phyloP scores from a whole-genome alignment of 2,797 vertebrate genomes.

The Melopsittacus undulatus region DNA sequence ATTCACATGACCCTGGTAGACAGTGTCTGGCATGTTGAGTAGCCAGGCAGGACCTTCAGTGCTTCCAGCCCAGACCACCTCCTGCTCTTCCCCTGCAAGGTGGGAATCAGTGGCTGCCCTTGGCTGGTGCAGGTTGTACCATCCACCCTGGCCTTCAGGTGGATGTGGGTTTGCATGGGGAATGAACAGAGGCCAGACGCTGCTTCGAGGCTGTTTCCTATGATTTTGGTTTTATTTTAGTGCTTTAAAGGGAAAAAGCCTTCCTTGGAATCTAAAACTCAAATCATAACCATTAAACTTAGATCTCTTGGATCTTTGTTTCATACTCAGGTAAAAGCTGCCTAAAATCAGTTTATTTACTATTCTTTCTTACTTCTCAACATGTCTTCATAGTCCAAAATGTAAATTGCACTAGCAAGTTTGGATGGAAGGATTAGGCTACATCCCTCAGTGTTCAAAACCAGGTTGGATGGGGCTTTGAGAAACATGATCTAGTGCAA shows the following conservation, averaged over 20 bases:
- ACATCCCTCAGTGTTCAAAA: not conserved
- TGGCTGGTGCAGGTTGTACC: not conserved
- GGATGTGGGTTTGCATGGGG: not conserved
- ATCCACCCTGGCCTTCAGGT: fast-evolving
- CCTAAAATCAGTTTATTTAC: not conserved
- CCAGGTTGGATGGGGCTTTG: not conserved
- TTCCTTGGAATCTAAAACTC: not conserved
- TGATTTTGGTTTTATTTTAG: fast-evolving
- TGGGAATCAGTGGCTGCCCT: too few relatives aligned
- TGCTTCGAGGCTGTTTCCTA: not conserved
- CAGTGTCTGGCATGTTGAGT: fast-evolving
- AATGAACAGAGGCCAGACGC: not conserved
- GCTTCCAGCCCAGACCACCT: not conserved
- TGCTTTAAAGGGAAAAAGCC: not conserved
- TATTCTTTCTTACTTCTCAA: not conserved
- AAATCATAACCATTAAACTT: not conserved
- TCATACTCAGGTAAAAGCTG: not conserved
- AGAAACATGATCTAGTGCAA: not conserved
- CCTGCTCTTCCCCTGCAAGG: not conserved
- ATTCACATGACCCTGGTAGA: not conserved
- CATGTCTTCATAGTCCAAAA: not conserved
- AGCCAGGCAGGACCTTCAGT: not conserved
- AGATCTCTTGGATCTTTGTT: not conserved
- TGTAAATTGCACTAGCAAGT: not conserved
- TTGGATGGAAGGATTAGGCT: fast-evolving